Conservation (phyloP, 2,797 vertebrate species). For the Morus bassanus region DNA sequence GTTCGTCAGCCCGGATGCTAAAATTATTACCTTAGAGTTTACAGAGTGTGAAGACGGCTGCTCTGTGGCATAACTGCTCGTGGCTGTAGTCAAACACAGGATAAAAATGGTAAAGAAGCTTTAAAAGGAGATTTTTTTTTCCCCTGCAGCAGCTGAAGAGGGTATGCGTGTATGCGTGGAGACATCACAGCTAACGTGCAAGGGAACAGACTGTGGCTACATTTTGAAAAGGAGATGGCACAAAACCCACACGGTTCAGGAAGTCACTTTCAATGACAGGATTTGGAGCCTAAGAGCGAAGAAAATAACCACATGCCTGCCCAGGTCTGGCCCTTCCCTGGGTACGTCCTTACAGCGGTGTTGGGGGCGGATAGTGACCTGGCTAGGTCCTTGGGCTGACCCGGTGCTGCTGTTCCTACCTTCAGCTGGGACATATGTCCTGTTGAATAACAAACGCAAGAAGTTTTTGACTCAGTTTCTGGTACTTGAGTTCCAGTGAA, state of each 20-base stretch:
- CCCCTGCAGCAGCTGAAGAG: accelerated
- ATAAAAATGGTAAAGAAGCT: accelerated
- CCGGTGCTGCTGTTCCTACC: accelerated
- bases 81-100: accelerated
- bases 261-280: not conserved
- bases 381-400: not conserved
- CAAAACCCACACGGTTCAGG: accelerated
- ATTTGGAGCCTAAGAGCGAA: not conserved
- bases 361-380: accelerated
- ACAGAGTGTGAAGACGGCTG: accelerated
- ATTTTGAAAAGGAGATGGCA: accelerated
- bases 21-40: no score
- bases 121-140: accelerated
- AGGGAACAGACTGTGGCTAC: accelerated
- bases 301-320: accelerated
- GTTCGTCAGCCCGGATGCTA: accelerated
- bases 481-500: not conserved
- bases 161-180: no score
- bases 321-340: accelerated
- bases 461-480: accelerated
- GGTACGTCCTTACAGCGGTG: accelerated
- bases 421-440: accelerated
- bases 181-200: accelerated
- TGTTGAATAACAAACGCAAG: not conserved
- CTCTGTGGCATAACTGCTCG: accelerated